Evolutionary conservation across 2,888 invertebrate genomes (phyloP), one percentile per base, ranked within the genome.

Genomic region (Drosophila cognata): DNA sequence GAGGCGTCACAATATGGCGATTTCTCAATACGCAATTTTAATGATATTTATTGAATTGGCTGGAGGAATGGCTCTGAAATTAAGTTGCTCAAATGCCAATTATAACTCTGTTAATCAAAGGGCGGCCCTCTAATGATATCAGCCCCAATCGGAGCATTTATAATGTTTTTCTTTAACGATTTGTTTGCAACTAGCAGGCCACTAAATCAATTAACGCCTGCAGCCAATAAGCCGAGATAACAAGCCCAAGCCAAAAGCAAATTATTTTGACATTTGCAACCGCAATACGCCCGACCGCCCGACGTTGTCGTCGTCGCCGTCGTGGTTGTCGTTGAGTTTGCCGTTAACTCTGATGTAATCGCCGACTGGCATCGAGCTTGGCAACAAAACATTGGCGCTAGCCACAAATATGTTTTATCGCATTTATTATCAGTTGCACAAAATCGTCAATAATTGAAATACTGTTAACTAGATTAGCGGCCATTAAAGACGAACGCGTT

Each of bases 361-460:
- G 66, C 58, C 6, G 63, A 13, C 53, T 66, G 71, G 75, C 59
- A 72, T 61, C 73, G 56, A 18, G 53, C 29, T 79, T 79, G 64
- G 64, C 72, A 63, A 82, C 66, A 66, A 70, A 56, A 70, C 48
- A 74, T 81, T 81, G 79, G 75, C 71, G 73, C 55, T 67, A 70
- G 70, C 73, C 71, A 63, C 68, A 81, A 87, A 89, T 88, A 85
- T 84, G 83, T 85, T 89, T 89, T 88, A 88, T 87, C 87, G 88
- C 82, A 80, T 88, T 85, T 85, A 85, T 84, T 88, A 88, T 88
- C 89, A 89, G 89, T 77, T 74, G 74, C 88, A 80, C 78, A 75
- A 89, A 89, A 88, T 88, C 87, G 84, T 79, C 74, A 80, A 89
- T 88, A 88, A 88, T 88, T 89, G 89, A 88, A 88, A 89, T 88